Conservation (phyloP, 2,113 vertebrate species). For the Patagioenas fasciata region DNA sequence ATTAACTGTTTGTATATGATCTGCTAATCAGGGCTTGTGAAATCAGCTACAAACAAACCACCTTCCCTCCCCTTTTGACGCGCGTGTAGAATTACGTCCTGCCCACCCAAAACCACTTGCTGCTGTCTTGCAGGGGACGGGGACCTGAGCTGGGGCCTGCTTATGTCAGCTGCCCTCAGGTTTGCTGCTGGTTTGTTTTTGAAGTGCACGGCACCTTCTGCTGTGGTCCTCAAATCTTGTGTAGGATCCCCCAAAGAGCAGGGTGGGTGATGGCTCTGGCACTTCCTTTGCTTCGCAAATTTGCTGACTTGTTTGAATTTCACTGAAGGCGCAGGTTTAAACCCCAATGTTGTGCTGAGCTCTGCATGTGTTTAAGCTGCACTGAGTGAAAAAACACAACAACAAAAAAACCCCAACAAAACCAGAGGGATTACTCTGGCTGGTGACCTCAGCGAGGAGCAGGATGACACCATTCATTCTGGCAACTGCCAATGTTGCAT, state of each 20-base stretch:
- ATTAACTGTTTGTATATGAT: not conserved
- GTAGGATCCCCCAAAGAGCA: not conserved
- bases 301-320: not conserved
- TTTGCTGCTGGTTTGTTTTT: slow-evolving; percentile 23
- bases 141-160: not conserved
- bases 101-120: not conserved
- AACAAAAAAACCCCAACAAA: not conserved
- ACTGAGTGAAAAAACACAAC: not conserved
- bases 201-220: not conserved
- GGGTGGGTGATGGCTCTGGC: not conserved
- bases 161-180: slow-evolving; percentile 11
- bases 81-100: not conserved
- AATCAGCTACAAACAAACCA: not conserved
- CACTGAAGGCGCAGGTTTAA: not conserved
- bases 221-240: not conserved
- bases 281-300: not conserved
- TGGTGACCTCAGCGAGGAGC: not conserved
- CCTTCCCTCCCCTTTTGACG: not conserved
- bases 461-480: not conserved
- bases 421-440: not conserved
- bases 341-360: not conserved
- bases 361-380: not conserved
- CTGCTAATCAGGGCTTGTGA: slow-evolving; percentile 18
- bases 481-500: not conserved
- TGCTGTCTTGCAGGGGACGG: not conserved